phyloP scores from a whole-genome alignment of 2,888 invertebrate genomes.

The Hymenopus coronatus region DNA sequence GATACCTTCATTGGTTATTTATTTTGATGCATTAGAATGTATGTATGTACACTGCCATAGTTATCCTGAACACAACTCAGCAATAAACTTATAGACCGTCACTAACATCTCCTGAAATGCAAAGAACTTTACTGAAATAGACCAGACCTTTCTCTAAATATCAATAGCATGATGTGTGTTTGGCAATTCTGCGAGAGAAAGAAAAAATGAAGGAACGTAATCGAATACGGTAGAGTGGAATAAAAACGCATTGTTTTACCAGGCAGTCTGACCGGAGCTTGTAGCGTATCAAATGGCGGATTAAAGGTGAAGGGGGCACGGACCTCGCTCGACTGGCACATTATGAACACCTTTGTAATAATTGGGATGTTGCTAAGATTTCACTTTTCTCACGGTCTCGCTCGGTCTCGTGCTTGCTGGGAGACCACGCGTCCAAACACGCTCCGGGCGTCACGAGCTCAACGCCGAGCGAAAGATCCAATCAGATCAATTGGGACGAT shows the following conservation, averaged over 20 bases:
- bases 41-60: too few relatives aligned
- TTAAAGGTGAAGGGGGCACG: not conserved
- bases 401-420: not conserved
- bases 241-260: not conserved
- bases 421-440: not conserved
- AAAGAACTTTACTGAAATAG: not conserved
- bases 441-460: not conserved
- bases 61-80: too few relatives aligned
- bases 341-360: not conserved
- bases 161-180: not conserved
- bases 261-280: not conserved
- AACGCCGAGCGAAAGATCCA: too few relatives aligned
- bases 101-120: not conserved
- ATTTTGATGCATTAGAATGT: too few relatives aligned
- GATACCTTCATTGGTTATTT: too few relatives aligned
- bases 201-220: not conserved
- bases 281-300: not conserved
- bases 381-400: conserved; percentile 11
- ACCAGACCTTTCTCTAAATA: not conserved
- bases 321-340: not conserved
- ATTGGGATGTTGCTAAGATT: not conserved
- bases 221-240: not conserved
- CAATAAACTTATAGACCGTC: too few relatives aligned
- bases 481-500: too few relatives aligned
- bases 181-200: not conserved